Conservation (phyloP, 2,888 invertebrate genomes). For the Entomobrya proxima region DNA sequence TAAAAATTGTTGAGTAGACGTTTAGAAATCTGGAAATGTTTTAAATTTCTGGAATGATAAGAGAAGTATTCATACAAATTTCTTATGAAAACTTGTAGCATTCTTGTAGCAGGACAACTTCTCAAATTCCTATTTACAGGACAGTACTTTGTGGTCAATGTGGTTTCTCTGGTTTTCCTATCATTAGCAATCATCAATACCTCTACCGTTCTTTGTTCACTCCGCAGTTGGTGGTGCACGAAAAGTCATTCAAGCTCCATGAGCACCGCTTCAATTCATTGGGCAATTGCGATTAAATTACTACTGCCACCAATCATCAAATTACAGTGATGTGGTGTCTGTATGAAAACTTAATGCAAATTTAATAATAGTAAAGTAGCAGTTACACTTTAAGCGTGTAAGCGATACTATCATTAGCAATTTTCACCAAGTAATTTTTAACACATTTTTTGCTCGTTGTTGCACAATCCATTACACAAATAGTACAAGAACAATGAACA, state of each 20-base stretch:
- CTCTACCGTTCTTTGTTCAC: background rate
- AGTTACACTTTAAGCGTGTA: conserved; percentile 22
- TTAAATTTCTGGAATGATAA: too few relatives aligned
- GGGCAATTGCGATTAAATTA: conserved; percentile 34
- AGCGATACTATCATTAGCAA: background rate
- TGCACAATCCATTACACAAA: background rate
- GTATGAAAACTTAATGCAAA: too few relatives aligned
- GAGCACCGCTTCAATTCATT: conserved; percentile 31
- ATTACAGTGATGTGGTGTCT: background rate
- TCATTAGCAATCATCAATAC: background rate
- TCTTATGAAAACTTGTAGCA: too few relatives aligned
- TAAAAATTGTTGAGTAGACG: too few relatives aligned
- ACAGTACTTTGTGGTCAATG: background rate
- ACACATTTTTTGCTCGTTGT: too few relatives aligned
- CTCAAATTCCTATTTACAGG: background rate
- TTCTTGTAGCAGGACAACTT: too few relatives aligned
- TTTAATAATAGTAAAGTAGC: too few relatives aligned
- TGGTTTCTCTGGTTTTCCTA: conserved; percentile 24
- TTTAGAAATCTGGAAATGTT: too few relatives aligned
- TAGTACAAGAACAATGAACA: too few relatives aligned
- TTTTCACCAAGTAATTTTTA: conserved; percentile 12
- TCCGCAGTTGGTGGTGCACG: conserved; percentile 32
- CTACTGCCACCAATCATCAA: conserved; percentile 18
- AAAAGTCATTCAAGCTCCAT: too few relatives aligned
- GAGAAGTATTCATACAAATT: too few relatives aligned